phyloP scores from a whole-genome alignment of 2,797 vertebrate genomes.

The Spinibarbus caldwelli region DNA sequence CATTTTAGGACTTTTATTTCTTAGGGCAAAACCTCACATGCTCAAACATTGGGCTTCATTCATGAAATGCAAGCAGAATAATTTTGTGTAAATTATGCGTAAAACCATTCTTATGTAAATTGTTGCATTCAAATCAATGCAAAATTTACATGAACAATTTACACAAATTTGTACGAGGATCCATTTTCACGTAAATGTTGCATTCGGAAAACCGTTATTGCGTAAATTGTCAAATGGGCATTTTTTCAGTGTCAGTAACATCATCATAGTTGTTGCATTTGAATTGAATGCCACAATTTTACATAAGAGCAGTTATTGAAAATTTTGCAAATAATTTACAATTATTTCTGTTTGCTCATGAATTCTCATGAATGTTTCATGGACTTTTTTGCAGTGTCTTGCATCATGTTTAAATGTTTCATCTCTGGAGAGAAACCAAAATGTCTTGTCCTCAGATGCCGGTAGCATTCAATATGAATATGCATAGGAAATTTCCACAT shows the following conservation, averaged over 20 bases:
- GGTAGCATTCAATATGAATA: slow-evolving; percentile 52
- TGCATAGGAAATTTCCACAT: slow-evolving; percentile 41
- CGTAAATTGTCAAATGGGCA: not conserved
- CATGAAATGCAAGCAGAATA: slow-evolving; percentile 1
- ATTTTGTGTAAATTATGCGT: not conserved
- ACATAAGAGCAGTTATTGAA: not conserved
- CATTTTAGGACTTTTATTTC: slow-evolving; percentile 27
- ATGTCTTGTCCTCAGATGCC: slow-evolving; percentile 17
- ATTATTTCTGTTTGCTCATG: not conserved
- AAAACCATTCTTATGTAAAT: not conserved
- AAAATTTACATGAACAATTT: not conserved
- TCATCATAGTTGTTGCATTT: not conserved
- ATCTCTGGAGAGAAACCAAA: not conserved
- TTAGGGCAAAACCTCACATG: not conserved
- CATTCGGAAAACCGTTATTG: not conserved
- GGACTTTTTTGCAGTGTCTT: not conserved
- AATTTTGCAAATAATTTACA: too few relatives aligned
- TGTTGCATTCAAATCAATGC: not conserved
- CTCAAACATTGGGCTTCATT: not conserved
- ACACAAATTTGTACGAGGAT: not conserved
- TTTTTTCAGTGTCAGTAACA: not conserved
- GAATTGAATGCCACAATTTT: not conserved
- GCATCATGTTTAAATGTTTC: not conserved
- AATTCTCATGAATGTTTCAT: not conserved
- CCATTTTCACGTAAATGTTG: too few relatives aligned